A percentile compares a stretch with the other conserved stretches of the same genome.
Conservation (phyloP, 2,888 invertebrate species). For the Drosophila nigricruria region DNA sequence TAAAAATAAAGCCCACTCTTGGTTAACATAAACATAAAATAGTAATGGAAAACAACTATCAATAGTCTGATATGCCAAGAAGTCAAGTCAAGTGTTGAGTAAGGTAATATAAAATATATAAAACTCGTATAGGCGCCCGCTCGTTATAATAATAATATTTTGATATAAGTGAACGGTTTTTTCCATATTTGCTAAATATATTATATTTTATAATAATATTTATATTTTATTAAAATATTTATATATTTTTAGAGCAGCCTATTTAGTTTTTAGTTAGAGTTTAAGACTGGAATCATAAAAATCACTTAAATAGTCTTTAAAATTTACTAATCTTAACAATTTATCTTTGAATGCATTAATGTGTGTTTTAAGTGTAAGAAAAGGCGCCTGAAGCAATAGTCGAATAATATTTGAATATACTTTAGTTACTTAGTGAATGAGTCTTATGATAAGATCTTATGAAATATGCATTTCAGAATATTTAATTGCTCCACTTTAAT, state of each 20-base stretch:
- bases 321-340: too few species aligned
- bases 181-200: neutral
- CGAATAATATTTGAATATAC: neutral
- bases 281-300: too few species aligned
- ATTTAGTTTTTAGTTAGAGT: neutral
- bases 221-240: neutral
- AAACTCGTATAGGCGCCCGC: neutral
- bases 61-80: slow-evolving; percentile 1
- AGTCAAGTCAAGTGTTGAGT: slow-evolving; percentile 2
- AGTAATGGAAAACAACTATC: slow-evolving; percentile 6
- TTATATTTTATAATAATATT: neutral
- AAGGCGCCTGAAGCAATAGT: too few species aligned
- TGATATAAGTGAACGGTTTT: neutral
- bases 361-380: too few species aligned
- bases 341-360: too few species aligned
- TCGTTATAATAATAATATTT: neutral
- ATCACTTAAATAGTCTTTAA: too few species aligned
- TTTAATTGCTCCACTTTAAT: neutral
- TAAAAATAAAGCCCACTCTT: slow-evolving; percentile 5
- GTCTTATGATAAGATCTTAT: neutral
- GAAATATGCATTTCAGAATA: neutral
- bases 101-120: neutral
- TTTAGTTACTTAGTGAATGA: neutral
- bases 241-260: neutral
- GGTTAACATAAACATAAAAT: neutral